Evolutionary conservation across 2,888 invertebrate species (phyloP).

Genomic region (Coleophora flavipennella): DNA sequence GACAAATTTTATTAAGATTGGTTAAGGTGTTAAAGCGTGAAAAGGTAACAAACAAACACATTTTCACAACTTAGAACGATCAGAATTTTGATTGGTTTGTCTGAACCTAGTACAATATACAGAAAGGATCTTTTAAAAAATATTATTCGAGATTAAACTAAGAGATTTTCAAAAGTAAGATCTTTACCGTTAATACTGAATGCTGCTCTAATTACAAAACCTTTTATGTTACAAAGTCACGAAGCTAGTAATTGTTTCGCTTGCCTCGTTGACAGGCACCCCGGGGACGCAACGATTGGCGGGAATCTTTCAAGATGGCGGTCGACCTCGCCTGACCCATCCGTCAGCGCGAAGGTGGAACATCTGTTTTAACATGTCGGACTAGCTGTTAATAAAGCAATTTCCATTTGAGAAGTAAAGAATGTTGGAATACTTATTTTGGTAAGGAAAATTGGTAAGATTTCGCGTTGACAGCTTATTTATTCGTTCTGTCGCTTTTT

Average conservation of each 20-base stretch:
- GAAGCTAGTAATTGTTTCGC: slow-evolving; percentile 58
- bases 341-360: slow-evolving; percentile 60
- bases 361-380: slow-evolving; percentile 67
- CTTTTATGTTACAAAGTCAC: slow-evolving; percentile 38
- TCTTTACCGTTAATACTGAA: slow-evolving; percentile 20
- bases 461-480: slow-evolving; percentile 7
- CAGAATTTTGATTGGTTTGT: not conserved
- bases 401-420: slow-evolving; percentile 35
- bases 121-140: too few species aligned
- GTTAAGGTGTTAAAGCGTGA: too few species aligned
- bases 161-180: not conserved
- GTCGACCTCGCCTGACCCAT: slow-evolving; percentile 64
- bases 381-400: slow-evolving; percentile 56
- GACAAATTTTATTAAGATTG: too few species aligned
- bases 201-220: slow-evolving; percentile 42
- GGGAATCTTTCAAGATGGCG: slow-evolving; percentile 61
- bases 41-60: too few species aligned
- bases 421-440: slow-evolving; percentile 3
- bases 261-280: slow-evolving; percentile 52
- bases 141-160: too few species aligned
- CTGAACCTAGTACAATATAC: too few species aligned
- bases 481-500: slow-evolving; percentile 1
- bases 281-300: slow-evolving; percentile 51
- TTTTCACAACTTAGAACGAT: too few species aligned
- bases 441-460: slow-evolving; percentile 7